Conservation (phyloP, 2,888 invertebrate genomes). For the Drosophila borealis region DNA sequence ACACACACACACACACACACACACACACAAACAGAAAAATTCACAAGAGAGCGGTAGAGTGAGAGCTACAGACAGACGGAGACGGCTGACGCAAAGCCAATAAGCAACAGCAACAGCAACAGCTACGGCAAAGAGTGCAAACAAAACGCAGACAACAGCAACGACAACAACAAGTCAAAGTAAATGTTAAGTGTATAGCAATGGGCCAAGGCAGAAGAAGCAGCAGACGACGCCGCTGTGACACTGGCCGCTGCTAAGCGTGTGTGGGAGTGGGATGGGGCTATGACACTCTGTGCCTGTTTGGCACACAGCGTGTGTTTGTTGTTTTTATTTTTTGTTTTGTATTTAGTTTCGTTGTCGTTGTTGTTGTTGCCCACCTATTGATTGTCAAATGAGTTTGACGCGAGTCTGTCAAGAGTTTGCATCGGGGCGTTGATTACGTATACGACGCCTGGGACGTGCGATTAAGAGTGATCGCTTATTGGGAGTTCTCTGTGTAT, state of each 20-base stretch:
- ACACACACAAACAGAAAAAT: constrained; percentile 2
- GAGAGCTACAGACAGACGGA: constrained; percentile 23
- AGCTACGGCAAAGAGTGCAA: constrained; percentile 36
- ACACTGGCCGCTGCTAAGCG: constrained; percentile 11
- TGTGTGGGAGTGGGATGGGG: constrained; percentile 9
- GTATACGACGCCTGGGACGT: constrained; percentile 59
- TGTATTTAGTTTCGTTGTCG: constrained; percentile 25
- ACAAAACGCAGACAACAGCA: constrained; percentile 33
- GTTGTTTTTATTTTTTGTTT: not conserved
- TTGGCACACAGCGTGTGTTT: constrained; percentile 30
- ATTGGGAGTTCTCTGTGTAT: too few relatives aligned
- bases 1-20: not conserved
- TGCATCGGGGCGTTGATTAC: constrained; percentile 59
- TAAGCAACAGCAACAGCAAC: constrained; percentile 25
- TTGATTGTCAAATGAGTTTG: constrained; percentile 68
- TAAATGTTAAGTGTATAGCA: constrained; percentile 40
- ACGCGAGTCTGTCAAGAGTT: constrained; percentile 55
- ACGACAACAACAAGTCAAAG: constrained; percentile 31
- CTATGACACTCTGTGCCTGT: constrained; percentile 16
- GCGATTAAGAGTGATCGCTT: constrained; percentile 43
- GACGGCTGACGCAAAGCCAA: constrained; percentile 51
- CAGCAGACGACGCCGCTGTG: constrained; percentile 14
- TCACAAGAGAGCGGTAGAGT: constrained; percentile 2
- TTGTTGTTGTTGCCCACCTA: constrained; percentile 37
- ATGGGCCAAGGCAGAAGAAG: constrained; percentile 32